Evolutionary conservation across 2,888 invertebrate species (phyloP).

Genomic region (Polydrusus tereticollis): DNA sequence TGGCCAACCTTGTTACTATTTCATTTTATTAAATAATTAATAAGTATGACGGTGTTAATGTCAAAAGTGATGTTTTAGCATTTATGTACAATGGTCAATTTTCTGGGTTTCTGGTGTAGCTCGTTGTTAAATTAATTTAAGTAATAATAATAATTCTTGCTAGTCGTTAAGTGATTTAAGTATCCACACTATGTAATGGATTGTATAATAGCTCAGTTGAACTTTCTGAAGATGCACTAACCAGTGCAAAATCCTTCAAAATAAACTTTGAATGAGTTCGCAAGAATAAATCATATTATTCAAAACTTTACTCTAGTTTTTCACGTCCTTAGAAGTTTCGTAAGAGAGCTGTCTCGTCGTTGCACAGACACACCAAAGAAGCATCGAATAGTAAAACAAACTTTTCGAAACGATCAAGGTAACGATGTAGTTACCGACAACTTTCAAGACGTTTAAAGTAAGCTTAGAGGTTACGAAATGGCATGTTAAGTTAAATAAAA

Average conservation of each 20-base stretch:
- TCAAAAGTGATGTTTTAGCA: too few relatives aligned
- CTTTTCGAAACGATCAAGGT: conserved; percentile 25
- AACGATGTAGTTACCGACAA: conserved; percentile 32
- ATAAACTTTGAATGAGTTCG: background rate
- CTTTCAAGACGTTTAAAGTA: conserved; percentile 25
- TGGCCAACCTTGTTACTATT: too few relatives aligned
- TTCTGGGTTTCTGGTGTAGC: too few relatives aligned
- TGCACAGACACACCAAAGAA: background rate
- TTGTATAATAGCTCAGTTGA: background rate
- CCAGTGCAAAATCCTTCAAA: background rate
- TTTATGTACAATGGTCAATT: too few relatives aligned
- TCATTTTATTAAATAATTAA: too few relatives aligned
- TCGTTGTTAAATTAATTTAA: too few relatives aligned
- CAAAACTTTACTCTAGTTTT: background rate
- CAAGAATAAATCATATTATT: background rate
- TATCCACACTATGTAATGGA: background rate
- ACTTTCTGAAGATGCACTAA: background rate
- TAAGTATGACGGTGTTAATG: too few relatives aligned
- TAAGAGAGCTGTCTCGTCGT: background rate
- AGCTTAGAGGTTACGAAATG: conserved; percentile 11
- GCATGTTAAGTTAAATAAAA: conserved; percentile 1
- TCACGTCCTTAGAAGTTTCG: background rate
- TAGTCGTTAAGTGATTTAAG: too few relatives aligned
- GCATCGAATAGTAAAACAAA: conserved; percentile 26
- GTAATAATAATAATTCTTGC: too few relatives aligned